A percentile compares a stretch with the other conserved stretches of the same genome.
Conservation (phyloP, 2,797 vertebrate genomes). For the Tolypeutes matacus region DNA sequence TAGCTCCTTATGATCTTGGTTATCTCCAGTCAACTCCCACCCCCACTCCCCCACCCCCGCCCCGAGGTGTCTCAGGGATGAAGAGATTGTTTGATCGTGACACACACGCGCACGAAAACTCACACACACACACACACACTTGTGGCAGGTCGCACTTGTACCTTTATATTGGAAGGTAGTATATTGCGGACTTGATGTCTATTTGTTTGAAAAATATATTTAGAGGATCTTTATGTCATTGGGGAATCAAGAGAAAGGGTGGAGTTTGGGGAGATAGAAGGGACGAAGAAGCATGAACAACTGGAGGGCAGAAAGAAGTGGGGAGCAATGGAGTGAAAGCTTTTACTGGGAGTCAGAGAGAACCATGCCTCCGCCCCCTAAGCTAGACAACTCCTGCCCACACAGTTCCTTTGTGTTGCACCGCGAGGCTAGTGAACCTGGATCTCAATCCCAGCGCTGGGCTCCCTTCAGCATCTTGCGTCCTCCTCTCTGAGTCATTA, state of each 20-base stretch:
- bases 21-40: background rate
- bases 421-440: constrained; percentile 34
- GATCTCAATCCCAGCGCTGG: background rate
- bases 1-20: background rate
- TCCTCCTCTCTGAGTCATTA: constrained; percentile 11
- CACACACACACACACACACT: constrained; percentile 79
- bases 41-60: background rate
- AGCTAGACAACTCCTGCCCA: constrained; percentile 65
- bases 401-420: constrained; percentile 75
- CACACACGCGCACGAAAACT: constrained; percentile 17
- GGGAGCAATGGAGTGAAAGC: background rate
- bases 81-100: background rate
- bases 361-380: background rate
- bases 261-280: constrained; percentile 32
- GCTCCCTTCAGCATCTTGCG: background rate
- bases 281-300: background rate
- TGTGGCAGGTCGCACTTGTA: constrained; percentile 73
- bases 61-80: constrained; percentile 25
- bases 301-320: constrained; percentile 49
- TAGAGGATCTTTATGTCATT: constrained; percentile 14
- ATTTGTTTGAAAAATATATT: constrained; percentile 24
- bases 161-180: constrained; percentile 62
- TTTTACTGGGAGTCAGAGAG: constrained; percentile 13
- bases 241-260: constrained; percentile 62
- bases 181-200: background rate